phyloP scores from a whole-genome alignment of 2,797 vertebrate genomes.

The Telmatherina bonti region DNA sequence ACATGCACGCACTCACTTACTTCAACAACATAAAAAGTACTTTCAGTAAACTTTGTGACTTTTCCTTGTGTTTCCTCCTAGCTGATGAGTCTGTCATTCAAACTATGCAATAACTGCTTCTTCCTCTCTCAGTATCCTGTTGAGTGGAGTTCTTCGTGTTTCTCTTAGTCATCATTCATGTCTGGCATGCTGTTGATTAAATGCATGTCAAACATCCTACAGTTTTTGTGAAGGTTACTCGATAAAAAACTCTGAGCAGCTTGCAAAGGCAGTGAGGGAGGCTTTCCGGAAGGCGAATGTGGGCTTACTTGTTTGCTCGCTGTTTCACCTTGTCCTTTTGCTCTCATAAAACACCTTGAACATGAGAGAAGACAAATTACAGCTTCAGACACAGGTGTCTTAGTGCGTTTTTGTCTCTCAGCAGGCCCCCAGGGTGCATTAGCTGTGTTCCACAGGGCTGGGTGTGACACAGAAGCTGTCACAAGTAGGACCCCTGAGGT shows the following conservation, averaged over 20 bases:
- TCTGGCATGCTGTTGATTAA: slow-evolving; percentile 25
- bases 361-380: slow-evolving; percentile 86
- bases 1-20: slow-evolving; percentile 51
- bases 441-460: slow-evolving; percentile 74
- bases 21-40: slow-evolving; percentile 68
- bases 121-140: slow-evolving; percentile 18
- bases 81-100: slow-evolving; percentile 48
- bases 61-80: slow-evolving; percentile 47
- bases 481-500: slow-evolving; percentile 65
- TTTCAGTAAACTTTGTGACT: slow-evolving; percentile 74
- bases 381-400: slow-evolving; percentile 83
- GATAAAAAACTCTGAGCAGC: slow-evolving; percentile 33
- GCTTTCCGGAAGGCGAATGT: slow-evolving; percentile 66
- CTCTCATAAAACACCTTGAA: slow-evolving; percentile 85
- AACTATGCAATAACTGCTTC: slow-evolving; percentile 33
- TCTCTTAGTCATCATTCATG: slow-evolving; percentile 26
- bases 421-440: slow-evolving; percentile 72
- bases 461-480: slow-evolving; percentile 77
- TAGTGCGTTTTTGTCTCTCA: slow-evolving; percentile 67
- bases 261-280: slow-evolving; percentile 49
- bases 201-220: slow-evolving; percentile 22
- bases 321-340: slow-evolving; percentile 82
- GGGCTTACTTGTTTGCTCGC: slow-evolving; percentile 69
- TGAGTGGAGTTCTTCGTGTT: slow-evolving; percentile 28
- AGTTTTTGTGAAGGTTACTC: slow-evolving; percentile 29